Evolutionary conservation across 2,888 invertebrate genomes (phyloP).

Genomic region (Drosophila borborema): DNA sequence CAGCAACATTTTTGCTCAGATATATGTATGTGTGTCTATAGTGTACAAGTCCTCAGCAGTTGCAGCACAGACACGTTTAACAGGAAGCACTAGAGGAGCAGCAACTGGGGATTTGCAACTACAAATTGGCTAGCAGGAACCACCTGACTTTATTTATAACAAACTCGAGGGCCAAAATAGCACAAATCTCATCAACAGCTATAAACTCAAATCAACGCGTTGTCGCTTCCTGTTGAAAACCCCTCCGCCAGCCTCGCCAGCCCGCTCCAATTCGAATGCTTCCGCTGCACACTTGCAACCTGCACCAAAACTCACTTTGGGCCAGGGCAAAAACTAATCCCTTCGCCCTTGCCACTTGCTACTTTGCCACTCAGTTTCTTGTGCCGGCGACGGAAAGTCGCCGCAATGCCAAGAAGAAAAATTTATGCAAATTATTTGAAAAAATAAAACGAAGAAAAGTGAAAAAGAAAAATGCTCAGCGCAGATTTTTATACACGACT

Average conservation of each 20-base stretch:
- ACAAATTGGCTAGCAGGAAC: conserved; percentile 45
- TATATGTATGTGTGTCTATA: conserved; percentile 9
- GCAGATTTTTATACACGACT: conserved; percentile 33
- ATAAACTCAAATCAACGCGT: conserved; percentile 58
- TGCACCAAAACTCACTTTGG: conserved; percentile 18
- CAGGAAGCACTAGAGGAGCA: conserved; percentile 8
- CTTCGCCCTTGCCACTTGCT: conserved; percentile 1
- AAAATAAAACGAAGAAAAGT: conserved; percentile 23
- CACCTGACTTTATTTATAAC: conserved; percentile 50
- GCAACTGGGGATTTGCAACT: conserved; percentile 29
- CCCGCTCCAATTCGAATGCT: not conserved
- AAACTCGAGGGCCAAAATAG: conserved; percentile 49
- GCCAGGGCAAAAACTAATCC: conserved; percentile 28
- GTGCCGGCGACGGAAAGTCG: conserved; percentile 51
- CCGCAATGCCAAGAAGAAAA: conserved; percentile 54
- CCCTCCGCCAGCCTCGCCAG: not conserved
- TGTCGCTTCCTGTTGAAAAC: conserved; percentile 49
- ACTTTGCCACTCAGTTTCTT: not conserved
- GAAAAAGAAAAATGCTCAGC: conserved; percentile 32
- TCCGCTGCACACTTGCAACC: conserved; percentile 37
- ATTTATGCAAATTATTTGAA: conserved; percentile 66
- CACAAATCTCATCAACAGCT: conserved; percentile 67
- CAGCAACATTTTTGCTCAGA: conserved; percentile 25
- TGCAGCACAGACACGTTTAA: conserved; percentile 17
- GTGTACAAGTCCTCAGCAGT: conserved; percentile 15